These are phyloP conservation scores for Sinocyclocheilus anophthalmus DNA, from an alignment of 2,113 vertebrate species.

Conservation along the genomic window DNA sequence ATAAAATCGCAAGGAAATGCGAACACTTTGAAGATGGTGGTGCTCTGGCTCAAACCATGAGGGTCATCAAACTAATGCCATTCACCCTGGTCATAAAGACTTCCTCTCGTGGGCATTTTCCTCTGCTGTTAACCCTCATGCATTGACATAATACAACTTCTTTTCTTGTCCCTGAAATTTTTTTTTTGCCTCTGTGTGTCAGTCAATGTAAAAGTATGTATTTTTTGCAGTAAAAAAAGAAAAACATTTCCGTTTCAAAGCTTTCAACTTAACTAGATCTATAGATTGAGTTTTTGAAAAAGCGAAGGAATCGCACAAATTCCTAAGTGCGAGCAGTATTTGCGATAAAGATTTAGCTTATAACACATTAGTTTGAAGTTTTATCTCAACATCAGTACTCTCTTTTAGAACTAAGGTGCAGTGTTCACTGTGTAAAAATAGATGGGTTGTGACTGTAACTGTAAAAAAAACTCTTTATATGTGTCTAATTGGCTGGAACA, in stretches of 20 bases:
- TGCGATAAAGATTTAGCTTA: neutral
- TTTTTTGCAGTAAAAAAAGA: neutral
- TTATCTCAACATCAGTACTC: too few species aligned
- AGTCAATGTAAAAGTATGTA: neutral
- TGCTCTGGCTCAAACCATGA: conserved; percentile 59
- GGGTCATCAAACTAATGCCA: conserved; percentile 66
- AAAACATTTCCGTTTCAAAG: neutral
- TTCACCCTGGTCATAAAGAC: conserved; percentile 59
- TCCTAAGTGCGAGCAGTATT: neutral
- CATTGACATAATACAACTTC: conserved; percentile 60
- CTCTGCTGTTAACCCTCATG: conserved; percentile 44
- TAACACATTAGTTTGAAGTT: neutral
- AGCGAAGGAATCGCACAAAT: neutral
- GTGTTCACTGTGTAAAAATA: neutral
- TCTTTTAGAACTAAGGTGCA: neutral
- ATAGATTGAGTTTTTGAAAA: too few species aligned
- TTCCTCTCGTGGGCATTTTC: conserved; percentile 55
- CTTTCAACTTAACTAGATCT: neutral
- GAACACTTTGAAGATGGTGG: conserved; percentile 65
- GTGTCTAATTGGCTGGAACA: conserved; percentile 42
- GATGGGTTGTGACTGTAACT: neutral
- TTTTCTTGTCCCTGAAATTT: conserved; percentile 24
- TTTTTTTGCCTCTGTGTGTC: conserved; percentile 46
- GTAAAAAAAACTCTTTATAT: neutral
- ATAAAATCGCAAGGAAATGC: conserved; percentile 68